Base-by-base conservation (phyloP, 2,113 vertebrate genomes). In the Antennarius striatus region DNA sequence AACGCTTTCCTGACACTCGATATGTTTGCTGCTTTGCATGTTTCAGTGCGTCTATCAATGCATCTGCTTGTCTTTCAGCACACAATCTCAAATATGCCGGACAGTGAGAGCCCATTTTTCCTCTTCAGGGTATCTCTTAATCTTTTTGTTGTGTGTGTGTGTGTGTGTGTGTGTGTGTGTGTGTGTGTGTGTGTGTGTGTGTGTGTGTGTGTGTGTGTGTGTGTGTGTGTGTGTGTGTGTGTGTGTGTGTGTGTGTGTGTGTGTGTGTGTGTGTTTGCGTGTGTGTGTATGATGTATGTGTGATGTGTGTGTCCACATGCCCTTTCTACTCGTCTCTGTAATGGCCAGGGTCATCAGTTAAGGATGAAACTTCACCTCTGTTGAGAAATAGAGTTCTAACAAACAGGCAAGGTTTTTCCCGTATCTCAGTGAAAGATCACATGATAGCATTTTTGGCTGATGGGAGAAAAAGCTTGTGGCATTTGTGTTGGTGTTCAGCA, bases 261-360 rank as follows among this genome's bases (percentile, higher is more conserved):
- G 22, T 22, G 22, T 68, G 39, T 74, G 45, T 68, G 6, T 62
- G 56, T 66, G 45, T 52, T 1, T 56, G 30, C 56, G 56, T 65
- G 51, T 80, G 10, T 53, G 58, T 56, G 36, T 65, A 45, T 55
- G 49, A 10, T 53, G 54, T 56, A 32, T 65, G 50, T 55, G 49
- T 39, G 40, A 9, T 65, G 46, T 67, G 32, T 80, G 66, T 74
- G 52, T 68, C 50, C 17, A 57, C 61, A 42, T 68, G 58, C 63
- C 59, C 22, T 32, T 50, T 39, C 63, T 1, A 11, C 73, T 77
- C 36, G 4, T 75, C 76, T 77, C 52, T n/a, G 52, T 71, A 73
- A 80, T 63, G 56, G 68, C 60, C 36, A 42, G 74, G 84, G 87
- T 91, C 78, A 89, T 81, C 86, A 84, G 84, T 86, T 84, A 75